Evolutionary conservation across 1,140 invertebrate species (phyloP), one percentile per base, ranked within the genome.

Genomic region (Ericerus pela): DNA sequence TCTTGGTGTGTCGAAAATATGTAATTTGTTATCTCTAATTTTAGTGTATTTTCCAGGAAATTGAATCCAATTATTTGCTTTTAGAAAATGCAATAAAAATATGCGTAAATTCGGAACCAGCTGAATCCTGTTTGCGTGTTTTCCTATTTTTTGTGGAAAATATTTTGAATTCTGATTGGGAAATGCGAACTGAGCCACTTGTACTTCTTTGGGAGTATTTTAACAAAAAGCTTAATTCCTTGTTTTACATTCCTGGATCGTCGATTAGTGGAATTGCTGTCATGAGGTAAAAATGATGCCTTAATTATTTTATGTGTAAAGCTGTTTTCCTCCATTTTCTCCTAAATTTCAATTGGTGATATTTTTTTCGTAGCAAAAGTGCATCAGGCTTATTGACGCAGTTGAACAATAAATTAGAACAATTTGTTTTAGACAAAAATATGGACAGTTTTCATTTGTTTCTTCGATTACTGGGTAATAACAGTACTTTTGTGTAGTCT

Each of bases 181-280:
- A 69, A n/a, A 62, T 69, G 1, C 66, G 30, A 65, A 47, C 68
- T 1, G 64, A 67, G 57, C 62, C 71, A 27, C 62, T 74, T 53
- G 66, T 69, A 22, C 59, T 67, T 24, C 61, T 74, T 3, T 70
- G 72, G 67, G 72, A 74, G 28, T 73, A 70, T 61, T 74, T 72
- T 60, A 69, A 72, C 47, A 67, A 70, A 54, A 64, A 67, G 64
- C 64, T 74, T 11, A 67, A 73, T 54, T 62, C 67, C 57, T 66
- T 66, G 11, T 74, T 73, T 58, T 56, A 73, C n/a, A 47, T 47
- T 4, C 41, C 33, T 70, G 14, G 66, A 70, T 53, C 64, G 63
- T 5, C 64, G 65, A 43, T 68, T 69, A 1, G 66, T 70, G 22
- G 72, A 69, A 68, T 67, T 4, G 68, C 69, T 0, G 56, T 68